A percentile compares a stretch with the other conserved stretches of the same genome.
Evolutionary conservation across 2,797 vertebrate species (phyloP).

Genomic region (Tapirus indicus): DNA sequence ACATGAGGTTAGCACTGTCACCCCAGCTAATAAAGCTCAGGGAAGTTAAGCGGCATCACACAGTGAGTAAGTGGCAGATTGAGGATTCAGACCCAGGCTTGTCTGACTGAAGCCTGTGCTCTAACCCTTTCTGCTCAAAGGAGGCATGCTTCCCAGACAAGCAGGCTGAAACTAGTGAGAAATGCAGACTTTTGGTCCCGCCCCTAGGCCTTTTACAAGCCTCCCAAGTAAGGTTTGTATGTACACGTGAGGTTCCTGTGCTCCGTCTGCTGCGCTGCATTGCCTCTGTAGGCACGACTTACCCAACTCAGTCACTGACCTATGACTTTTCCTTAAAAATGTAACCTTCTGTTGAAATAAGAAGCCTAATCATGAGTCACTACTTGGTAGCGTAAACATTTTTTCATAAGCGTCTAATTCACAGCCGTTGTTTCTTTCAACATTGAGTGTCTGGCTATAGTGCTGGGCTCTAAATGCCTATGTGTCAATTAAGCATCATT

Average conservation of each 20-base stretch:
- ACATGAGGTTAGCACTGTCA: neutral
- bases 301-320: neutral
- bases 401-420: neutral
- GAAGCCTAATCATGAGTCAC: neutral
- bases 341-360: neutral
- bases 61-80: neutral
- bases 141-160: neutral
- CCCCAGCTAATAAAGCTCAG: neutral
- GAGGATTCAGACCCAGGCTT: neutral
- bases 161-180: neutral
- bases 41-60: neutral
- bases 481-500: neutral
- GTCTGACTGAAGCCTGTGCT: neutral
- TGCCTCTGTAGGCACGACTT: rapidly evolving
- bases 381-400: neutral
- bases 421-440: neutral
- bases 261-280: too few species aligned
- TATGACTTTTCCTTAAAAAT: neutral
- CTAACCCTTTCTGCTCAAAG: neutral
- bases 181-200: neutral
- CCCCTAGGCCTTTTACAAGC: neutral
- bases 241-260: neutral
- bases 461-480: neutral
- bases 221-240: rapidly evolving
- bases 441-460: rapidly evolving